Base-by-base conservation (phyloP, 1,140 invertebrate species). In the Charaxes varanes region DNA sequence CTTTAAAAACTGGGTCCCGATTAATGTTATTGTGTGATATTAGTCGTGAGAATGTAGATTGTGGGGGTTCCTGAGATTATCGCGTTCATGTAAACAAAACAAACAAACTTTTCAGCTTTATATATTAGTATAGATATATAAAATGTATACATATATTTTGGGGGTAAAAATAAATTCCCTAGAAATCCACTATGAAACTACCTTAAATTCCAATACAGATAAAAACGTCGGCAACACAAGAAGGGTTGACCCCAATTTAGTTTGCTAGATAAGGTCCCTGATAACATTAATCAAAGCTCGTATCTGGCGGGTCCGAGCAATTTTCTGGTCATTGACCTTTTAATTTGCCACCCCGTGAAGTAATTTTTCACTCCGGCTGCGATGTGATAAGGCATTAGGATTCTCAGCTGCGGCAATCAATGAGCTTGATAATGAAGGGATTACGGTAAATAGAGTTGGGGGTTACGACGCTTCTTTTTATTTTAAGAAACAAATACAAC, bases 211-310 rank as follows among this genome's bases (percentile, higher is more conserved):
- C 22, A 27, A 31, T 27, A 47, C 41, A 59, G 56, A 74, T 61
- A 70, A 68, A 62, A 62, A 59, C 46, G 42, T 52, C 48, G 41
- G 23, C 37, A 52, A 52, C 51, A 53, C 32, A 37, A 45, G 50
- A 53, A 65, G 71, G 68, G 66, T 68, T 77, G 70, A 60, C 69
- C 72, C 59, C 53, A 76, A 76, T 77, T 69, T 60, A 45, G 54
- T 37, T 36, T 47, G 34, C 54, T 41, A 66, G 71, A 80, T 80
- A 76, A 65, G 53, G 33, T 45, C 32, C 23, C 45, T 72, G 72
- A 78, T 76, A 80, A 73, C 71, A 80, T 80, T 77, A 76, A 78
- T 80, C 76, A 76, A 65, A 64, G 57, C 48, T 60, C 49, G 58
- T 63, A 62, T 55, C 57, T 59, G 42, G 2, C 33, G 53, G 53